A percentile compares a stretch with the other conserved stretches of the same genome.
Evolutionary conservation across 2,113 vertebrate species (phyloP).

Genomic region (Blennius ocellaris): DNA sequence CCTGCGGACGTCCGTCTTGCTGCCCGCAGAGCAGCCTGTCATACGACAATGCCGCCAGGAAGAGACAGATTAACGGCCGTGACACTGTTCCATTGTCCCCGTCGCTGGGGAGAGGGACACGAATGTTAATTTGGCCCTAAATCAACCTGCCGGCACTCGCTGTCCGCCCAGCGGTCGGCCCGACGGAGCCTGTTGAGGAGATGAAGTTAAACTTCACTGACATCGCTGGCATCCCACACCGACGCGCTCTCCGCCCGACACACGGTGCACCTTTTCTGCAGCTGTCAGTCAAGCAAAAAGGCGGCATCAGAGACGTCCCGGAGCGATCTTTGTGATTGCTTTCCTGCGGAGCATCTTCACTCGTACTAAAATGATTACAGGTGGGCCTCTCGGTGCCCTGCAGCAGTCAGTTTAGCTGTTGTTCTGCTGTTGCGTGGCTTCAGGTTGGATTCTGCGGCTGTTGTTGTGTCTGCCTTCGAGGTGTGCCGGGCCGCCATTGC

Average conservation of each 20-base stretch:
- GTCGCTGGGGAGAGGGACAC: not conserved
- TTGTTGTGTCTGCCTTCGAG: no score
- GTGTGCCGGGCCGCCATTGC: no score
- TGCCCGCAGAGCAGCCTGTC: not conserved
- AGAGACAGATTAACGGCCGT: not conserved
- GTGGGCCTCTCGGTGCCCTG: no score
- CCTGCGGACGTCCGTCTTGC: not conserved
- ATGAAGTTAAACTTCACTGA: constrained; percentile 1
- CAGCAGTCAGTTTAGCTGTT: no score
- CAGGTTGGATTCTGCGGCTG: no score
- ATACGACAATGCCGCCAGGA: not conserved
- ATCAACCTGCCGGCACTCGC: not conserved
- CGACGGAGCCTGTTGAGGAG: not conserved
- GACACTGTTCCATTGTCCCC: not conserved
- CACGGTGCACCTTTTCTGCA: not conserved
- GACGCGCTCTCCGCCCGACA: not conserved
- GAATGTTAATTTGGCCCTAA: not conserved
- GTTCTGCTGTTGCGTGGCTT: no score
- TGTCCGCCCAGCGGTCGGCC: not conserved
- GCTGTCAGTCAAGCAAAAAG: not conserved
- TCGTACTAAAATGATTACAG: not conserved
- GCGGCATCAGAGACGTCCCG: not conserved
- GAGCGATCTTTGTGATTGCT: not conserved
- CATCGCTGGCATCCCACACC: not conserved
- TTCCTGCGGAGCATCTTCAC: not conserved